Evolutionary conservation across 2,888 invertebrate species (phyloP).

Genomic region (Hofmannophila pseudospretella): DNA sequence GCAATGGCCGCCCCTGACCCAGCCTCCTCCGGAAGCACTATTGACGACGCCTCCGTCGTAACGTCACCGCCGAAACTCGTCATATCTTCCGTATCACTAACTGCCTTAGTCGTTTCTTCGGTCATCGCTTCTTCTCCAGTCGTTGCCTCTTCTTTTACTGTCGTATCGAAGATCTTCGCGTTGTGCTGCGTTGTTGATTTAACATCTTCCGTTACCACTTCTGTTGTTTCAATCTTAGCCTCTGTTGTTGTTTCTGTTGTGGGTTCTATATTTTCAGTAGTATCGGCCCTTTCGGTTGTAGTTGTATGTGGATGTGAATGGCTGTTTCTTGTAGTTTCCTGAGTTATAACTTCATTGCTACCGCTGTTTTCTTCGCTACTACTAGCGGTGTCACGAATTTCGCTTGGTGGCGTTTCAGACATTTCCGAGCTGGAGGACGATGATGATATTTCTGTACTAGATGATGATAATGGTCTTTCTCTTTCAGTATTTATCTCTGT

Average conservation of each 20-base stretch:
- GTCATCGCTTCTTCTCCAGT: constrained; percentile 27
- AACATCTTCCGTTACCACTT: constrained; percentile 15
- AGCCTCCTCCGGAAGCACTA: constrained; percentile 48
- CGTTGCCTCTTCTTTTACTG: constrained; percentile 28
- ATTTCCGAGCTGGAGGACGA: constrained; percentile 20
- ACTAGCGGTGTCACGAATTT: constrained; percentile 24
- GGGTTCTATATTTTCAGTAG: constrained; percentile 14
- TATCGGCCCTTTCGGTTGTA: constrained; percentile 18
- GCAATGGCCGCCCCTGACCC: constrained; percentile 87
- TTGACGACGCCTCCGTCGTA: constrained; percentile 54
- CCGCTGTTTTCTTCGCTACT: constrained; percentile 53
- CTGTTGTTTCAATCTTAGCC: constrained; percentile 11
- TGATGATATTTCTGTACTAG: constrained; percentile 20
- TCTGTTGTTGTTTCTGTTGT: constrained; percentile 19
- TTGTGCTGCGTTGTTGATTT: constrained; percentile 26
- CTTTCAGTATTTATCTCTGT: constrained; percentile 55
- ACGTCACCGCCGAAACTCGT: constrained; percentile 44
- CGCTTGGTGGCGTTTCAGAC: constrained; percentile 19
- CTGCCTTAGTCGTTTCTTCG: constrained; percentile 41
- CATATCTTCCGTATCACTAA: constrained; percentile 41
- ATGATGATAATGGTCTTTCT: constrained; percentile 27
- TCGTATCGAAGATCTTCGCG: constrained; percentile 34
- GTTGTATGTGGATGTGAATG: constrained; percentile 21
- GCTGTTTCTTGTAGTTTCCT: constrained; percentile 23
- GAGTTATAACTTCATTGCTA: constrained; percentile 55